Percentiles rank a stretch among this genome's conserved stretches.
These are phyloP conservation scores for Leiothrix lutea DNA, from an alignment of 2,113 vertebrate genomes.

Conservation along the genomic window DNA sequence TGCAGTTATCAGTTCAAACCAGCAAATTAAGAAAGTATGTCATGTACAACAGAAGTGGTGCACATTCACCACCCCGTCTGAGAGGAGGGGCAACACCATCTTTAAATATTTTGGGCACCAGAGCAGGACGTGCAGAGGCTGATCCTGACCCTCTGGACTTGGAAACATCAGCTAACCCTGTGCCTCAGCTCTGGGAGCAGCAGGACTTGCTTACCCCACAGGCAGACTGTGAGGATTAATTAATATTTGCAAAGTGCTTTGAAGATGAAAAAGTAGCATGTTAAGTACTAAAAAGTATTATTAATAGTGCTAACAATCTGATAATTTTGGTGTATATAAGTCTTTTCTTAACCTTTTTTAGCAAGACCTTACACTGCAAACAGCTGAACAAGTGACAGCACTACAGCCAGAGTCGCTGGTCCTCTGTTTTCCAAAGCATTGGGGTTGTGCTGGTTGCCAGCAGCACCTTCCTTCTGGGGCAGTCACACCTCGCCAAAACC, in stretches of 20 bases:
- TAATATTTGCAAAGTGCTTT: conserved; percentile 40
- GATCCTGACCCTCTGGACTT: neutral
- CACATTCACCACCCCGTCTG: neutral
- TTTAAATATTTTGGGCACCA: neutral
- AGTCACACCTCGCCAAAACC: neutral
- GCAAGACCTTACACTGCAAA: neutral
- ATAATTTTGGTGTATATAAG: neutral
- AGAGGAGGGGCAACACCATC: neutral
- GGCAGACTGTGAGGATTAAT: conserved; percentile 32
- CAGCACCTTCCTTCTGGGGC: neutral
- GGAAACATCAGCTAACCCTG: neutral
- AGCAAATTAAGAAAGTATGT: neutral
- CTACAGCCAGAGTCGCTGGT: neutral
- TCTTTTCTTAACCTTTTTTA: conserved; percentile 6
- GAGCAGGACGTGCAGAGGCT: neutral
- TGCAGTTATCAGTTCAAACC: neutral
- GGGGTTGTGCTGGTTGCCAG: neutral
- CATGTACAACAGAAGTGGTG: neutral
- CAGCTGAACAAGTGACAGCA: neutral
- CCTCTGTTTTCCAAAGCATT: neutral
- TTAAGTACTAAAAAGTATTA: conserved; percentile 22
- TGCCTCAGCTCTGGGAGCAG: neutral
- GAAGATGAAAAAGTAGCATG: conserved; percentile 15
- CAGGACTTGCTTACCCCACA: conserved; percentile 9
- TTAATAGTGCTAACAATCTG: neutral